Evolutionary conservation across 2,113 vertebrate genomes (phyloP).

Genomic region (Sula dactylatra): DNA sequence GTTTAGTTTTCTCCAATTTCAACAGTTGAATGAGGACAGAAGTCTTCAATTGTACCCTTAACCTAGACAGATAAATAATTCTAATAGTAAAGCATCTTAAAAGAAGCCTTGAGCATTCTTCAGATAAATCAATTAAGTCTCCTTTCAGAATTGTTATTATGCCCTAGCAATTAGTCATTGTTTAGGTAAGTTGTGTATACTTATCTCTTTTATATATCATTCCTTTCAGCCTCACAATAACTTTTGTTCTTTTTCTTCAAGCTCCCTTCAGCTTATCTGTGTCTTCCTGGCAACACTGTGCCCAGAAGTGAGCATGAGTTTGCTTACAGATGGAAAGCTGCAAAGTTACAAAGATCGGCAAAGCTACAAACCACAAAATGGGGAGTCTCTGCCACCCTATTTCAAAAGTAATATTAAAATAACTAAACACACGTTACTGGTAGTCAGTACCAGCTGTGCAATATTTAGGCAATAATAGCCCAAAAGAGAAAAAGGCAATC

Average conservation of each 20-base stretch:
- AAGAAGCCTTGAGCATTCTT: constrained; percentile 19
- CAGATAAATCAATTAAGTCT: constrained; percentile 56
- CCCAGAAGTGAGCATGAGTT: not conserved
- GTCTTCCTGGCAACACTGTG: not conserved
- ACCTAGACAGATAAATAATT: constrained; percentile 28
- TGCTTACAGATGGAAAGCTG: not conserved
- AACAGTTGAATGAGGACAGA: not conserved
- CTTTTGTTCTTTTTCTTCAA: constrained; percentile 8
- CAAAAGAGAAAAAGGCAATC: not conserved
- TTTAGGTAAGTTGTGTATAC: constrained; percentile 35
- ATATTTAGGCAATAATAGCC: not conserved
- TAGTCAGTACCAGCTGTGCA: not conserved
- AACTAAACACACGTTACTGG: not conserved
- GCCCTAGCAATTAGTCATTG: constrained; percentile 36
- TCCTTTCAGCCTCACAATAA: not conserved
- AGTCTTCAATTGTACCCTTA: not conserved
- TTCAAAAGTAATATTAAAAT: not conserved
- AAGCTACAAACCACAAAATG: not conserved
- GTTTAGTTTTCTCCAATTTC: constrained; percentile 1
- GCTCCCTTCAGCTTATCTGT: not conserved
- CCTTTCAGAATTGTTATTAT: constrained; percentile 37
- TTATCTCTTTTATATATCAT: constrained; percentile 45
- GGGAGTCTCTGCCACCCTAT: not conserved
- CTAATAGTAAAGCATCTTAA: constrained; percentile 12
- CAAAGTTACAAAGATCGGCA: not conserved